A percentile compares a stretch with the other conserved stretches of the same genome.
Evolutionary conservation across 2,797 vertebrate species (phyloP).

Genomic region (Sphenodon punctatus): DNA sequence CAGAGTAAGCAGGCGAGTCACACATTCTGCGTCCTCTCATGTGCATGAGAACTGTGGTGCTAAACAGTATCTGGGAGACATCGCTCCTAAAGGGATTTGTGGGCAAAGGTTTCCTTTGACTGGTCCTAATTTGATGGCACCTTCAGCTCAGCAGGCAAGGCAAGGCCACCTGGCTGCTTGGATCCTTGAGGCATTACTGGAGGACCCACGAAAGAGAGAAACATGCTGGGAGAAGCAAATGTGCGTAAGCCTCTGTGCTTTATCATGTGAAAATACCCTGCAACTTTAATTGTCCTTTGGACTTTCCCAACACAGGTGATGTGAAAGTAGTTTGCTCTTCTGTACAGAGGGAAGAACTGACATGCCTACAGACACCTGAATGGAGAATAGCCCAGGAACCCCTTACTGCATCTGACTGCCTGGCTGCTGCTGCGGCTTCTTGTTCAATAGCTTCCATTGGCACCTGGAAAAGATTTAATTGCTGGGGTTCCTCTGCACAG

Average conservation of each 20-base stretch:
- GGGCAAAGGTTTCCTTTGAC: no score
- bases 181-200: no score
- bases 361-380: neutral
- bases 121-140: no score
- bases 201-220: no score
- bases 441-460: no score
- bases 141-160: no score
- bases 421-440: neutral
- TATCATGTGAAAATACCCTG: neutral
- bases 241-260: neutral
- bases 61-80: neutral
- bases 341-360: neutral
- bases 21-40: neutral
- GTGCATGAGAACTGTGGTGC: neutral
- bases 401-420: no score
- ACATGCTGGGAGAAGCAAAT: neutral
- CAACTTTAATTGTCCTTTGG: neutral
- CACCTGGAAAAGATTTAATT: neutral
- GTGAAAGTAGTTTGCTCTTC: neutral
- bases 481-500: neutral
- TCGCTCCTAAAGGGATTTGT: neutral
- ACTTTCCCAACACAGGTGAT: neutral
- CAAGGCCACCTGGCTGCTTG: no score
- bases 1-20: neutral
- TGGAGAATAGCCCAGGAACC: neutral